Conservation (phyloP, 2,888 invertebrate species). For the Ophioninae sp. region DNA sequence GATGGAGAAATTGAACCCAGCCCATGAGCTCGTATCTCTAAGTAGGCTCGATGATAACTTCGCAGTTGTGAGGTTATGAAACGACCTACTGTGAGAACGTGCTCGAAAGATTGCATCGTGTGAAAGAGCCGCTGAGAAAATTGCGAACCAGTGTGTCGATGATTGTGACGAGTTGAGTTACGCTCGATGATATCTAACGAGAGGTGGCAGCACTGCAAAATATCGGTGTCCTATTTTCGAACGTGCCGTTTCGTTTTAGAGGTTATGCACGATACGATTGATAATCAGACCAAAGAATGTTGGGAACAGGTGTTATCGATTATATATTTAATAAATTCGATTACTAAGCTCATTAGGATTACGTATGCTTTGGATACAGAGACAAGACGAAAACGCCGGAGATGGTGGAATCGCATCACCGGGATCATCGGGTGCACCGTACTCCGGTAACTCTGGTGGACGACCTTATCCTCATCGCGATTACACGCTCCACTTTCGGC, state of each 20-base stretch:
- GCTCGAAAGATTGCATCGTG: neutral
- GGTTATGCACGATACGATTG: neutral
- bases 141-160: neutral
- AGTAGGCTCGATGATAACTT: too few species aligned
- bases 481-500: constrained; percentile 75
- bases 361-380: constrained; percentile 47
- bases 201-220: neutral
- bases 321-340: neutral
- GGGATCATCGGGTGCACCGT: constrained; percentile 56
- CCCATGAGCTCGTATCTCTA: too few species aligned
- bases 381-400: constrained; percentile 63
- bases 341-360: neutral
- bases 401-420: constrained; percentile 67
- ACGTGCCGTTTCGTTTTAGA: neutral
- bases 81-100: neutral
- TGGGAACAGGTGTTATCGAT: neutral
- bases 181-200: neutral
- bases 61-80: neutral
- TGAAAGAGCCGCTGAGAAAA: neutral
- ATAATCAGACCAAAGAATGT: neutral
- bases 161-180: too few species aligned
- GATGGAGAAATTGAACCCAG: too few species aligned
- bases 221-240: neutral
- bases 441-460: constrained; percentile 68
- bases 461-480: constrained; percentile 75